Evolutionary conservation across 2,797 vertebrate genomes (phyloP), one percentile per base, ranked within the genome.

Genomic region (Peromyscus melanophrys): DNA sequence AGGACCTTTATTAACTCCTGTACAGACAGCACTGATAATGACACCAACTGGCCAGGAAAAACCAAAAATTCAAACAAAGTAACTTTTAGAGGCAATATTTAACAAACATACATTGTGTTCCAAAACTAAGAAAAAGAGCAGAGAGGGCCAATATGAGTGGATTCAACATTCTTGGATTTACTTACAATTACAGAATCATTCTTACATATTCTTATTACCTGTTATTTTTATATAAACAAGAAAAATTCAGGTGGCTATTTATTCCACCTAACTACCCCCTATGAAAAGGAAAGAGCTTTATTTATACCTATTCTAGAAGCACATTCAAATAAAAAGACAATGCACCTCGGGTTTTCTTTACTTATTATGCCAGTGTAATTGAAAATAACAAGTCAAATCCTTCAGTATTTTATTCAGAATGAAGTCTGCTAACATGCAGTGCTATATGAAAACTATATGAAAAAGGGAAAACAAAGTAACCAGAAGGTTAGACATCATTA

Each of bases 401-500:
- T 89, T 93, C 61, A 40, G 83, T 84, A 52, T 52, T 52, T 52
- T 52, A 52, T 52, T 52, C 52, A 52, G 61, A 61, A 88, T 92
- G 81, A 90, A 63, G 23, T 84, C 88, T 94, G 76, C 6, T 94
- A 63, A 65, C 84, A 87, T 65, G 27, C 46, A 95, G 94, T n/a
- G 57, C 57, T 59, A 59, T 59, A 23, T 23, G 57, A 59, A 59
- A 97, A 95, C 27, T 93, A 61, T 67, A 10, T 96, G 55, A 95
- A 93, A 76, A 97, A 94, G 12, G 59, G 65, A 96, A 95, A 95
- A 95, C 59, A 4, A 96, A 92, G 92, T 90, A 94, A 76, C 73
- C 73, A 78, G 81, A 92, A 96, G 55, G 65, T 97, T 96, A 75
- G 12, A 92, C 78, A 71, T 85, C 55, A 88, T 90, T 95, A 96